Conservation (phyloP, 2,113 vertebrate genomes). For the Vireo altiloquus region DNA sequence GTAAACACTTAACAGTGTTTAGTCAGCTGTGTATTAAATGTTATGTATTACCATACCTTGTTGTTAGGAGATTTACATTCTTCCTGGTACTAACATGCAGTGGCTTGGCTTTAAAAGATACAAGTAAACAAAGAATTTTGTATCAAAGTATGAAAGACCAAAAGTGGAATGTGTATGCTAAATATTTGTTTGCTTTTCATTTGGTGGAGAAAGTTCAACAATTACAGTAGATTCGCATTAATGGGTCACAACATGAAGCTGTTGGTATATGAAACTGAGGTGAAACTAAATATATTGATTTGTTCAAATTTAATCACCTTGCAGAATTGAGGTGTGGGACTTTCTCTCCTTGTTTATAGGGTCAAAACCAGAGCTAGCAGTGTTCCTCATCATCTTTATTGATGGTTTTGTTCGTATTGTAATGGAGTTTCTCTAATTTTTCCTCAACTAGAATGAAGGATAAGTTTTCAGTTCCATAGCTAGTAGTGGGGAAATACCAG, state of each 20-base stretch:
- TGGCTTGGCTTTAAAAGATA: neutral
- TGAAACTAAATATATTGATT: neutral
- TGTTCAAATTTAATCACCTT: neutral
- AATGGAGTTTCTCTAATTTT: neutral
- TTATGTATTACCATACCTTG: neutral
- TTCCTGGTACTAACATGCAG: neutral
- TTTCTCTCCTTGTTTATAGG: neutral
- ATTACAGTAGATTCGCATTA: neutral
- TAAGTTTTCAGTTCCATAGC: neutral
- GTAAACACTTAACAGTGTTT: neutral
- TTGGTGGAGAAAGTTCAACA: neutral
- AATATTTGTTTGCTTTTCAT: neutral
- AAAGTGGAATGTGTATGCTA: neutral
- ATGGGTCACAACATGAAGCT: neutral
- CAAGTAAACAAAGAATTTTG: neutral
- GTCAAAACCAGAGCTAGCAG: neutral
- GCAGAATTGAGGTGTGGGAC: neutral
- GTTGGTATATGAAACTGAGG: neutral
- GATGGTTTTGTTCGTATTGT: neutral
- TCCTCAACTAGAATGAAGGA: neutral
- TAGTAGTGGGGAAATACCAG: neutral
- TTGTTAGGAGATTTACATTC: conserved; percentile 7
- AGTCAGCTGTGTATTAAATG: neutral
- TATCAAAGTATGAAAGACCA: neutral
- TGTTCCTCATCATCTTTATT: neutral